phyloP scores from a whole-genome alignment of 2,797 vertebrate genomes.

The Bryconaethiops microstoma region DNA sequence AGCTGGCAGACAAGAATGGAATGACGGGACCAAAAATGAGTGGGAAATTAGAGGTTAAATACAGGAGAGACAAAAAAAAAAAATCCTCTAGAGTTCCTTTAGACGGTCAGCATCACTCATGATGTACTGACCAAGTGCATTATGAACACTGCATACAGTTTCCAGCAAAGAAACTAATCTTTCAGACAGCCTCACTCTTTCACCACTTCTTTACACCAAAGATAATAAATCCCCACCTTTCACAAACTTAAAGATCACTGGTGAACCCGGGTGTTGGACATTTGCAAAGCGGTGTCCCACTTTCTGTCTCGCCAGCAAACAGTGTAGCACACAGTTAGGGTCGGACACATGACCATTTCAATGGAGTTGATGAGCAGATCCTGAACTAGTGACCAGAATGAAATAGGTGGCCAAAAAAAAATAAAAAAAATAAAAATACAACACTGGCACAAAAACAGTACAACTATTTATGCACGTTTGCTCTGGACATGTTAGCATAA shows the following conservation, averaged over 20 bases:
- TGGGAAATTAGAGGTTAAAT: not conserved
- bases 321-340: not conserved
- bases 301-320: slow-evolving; percentile 9
- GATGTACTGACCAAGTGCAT: not conserved
- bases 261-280: not conserved
- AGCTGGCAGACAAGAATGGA: not conserved
- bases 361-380: not conserved
- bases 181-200: not conserved
- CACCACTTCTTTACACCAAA: not conserved
- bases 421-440: not conserved
- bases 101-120: not conserved
- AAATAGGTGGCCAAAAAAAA: not conserved
- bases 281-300: not conserved
- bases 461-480: not conserved
- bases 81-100: not conserved
- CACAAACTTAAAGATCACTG: not conserved
- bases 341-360: not conserved
- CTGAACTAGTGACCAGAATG: not conserved
- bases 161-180: not conserved
- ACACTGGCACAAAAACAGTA: slow-evolving; percentile 12
- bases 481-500: slow-evolving; percentile 17
- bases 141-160: not conserved
- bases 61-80: slow-evolving; percentile 1
- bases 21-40: not conserved
- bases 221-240: not conserved